These are phyloP conservation scores for Spatulosminthurus flaviceps DNA, from an alignment of 2,888 invertebrate genomes.

Conservation along the genomic window DNA sequence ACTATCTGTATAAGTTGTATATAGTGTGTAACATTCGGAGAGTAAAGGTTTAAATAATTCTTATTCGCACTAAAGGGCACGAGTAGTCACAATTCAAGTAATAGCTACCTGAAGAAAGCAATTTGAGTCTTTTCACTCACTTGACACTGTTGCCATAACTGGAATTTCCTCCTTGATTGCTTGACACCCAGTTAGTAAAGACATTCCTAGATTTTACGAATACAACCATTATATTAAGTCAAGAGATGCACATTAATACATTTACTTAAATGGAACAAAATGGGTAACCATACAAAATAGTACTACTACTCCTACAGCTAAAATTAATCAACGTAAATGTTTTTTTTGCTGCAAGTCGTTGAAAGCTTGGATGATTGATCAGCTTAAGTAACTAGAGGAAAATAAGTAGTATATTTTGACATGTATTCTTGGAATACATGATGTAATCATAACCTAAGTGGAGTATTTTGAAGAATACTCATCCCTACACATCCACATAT, in stretches of 20 bases:
- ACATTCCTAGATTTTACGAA: constrained; percentile 77
- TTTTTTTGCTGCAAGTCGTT: neutral
- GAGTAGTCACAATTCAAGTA: constrained; percentile 14
- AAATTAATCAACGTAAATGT: neutral
- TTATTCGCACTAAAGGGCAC: neutral
- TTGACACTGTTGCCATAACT: constrained; percentile 59
- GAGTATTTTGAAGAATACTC: too few relatives aligned
- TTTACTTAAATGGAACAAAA: too few relatives aligned
- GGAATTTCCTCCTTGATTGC: constrained; percentile 75
- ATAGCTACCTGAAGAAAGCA: constrained; percentile 41
- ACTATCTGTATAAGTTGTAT: too few relatives aligned
- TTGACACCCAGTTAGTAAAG: constrained; percentile 88
- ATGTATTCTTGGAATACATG: too few relatives aligned
- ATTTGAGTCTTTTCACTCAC: constrained; percentile 52
- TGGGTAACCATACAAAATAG: too few relatives aligned
- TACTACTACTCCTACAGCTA: too few relatives aligned
- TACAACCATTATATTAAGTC: constrained; percentile 37
- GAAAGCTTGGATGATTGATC: neutral
- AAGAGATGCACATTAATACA: neutral
- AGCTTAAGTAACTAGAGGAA: too few relatives aligned
- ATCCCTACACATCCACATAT: too few relatives aligned
- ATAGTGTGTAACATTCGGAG: too few relatives aligned
- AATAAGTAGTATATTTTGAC: too few relatives aligned
- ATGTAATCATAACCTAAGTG: too few relatives aligned
- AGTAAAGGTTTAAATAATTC: neutral